Base-by-base conservation (phyloP, 2,888 invertebrate genomes). In the Leptinotarsa tumamoca region DNA sequence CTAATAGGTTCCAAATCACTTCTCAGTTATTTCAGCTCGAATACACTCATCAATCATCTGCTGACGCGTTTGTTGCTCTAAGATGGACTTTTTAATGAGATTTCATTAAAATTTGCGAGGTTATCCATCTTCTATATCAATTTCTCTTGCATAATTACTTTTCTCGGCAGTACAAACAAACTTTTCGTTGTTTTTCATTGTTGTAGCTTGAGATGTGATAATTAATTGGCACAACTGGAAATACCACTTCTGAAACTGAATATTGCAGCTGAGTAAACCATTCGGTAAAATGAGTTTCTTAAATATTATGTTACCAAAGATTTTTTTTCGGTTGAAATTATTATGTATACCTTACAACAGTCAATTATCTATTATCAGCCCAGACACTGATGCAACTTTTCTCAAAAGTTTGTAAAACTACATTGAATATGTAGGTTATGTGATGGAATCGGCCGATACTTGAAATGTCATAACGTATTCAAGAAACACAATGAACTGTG, bases 81-180 rank as follows among this genome's bases (percentile, higher is more conserved):
- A 80, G 81, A 82, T 80, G 81, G 75, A 80, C 77, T 80, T 83
- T 81, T 83, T 83, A 83, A 82, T 82, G 84, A 82, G 82, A 79
- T 81, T 83, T 83, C 81, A 82, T 82, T 82, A 81, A 82, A 83
- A 81, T 82, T 82, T 71, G 81, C 83, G 75, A 76, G 77, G 76
- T 79, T 81, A 82, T 84, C 80, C 82, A 82, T 83, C 83, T 83
- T 82, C 71, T 80, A 77, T 82, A 80, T 82, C 81, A 82, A 81
- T 82, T 82, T 74, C 80, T 78, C 76, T 74, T 71, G 78, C 72
- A 72, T 79, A 78, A 79, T 78, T 72, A 73, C 73, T 51, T 75
- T 63, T 68, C 63, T 63, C 43, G 63, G 33, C 63, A 63, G 63
- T 43, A 43, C 63, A 63, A 63, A 63, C 51, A 61, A 51, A 61